Base-by-base conservation (phyloP, 2,113 vertebrate genomes). In the Naja naja region DNA sequence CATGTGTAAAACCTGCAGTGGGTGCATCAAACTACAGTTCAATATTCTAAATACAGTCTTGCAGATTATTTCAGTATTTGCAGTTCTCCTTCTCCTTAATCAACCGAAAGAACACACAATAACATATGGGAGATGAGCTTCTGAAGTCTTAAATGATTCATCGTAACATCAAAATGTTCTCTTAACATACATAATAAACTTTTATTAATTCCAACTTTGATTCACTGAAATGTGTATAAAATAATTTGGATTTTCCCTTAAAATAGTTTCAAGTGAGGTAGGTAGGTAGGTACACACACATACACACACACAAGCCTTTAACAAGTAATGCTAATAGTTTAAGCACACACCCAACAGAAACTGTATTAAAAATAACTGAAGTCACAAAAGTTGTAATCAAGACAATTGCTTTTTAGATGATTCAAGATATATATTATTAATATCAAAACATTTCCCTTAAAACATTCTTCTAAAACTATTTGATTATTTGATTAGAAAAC, bases 401-500 rank as follows among this genome's bases (percentile, higher is more conserved):
- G 45, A 5, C 52, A 22, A 58, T 18, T 85, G 23, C 52, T 74
- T 81, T 74, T 85, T 30, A 89, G 11, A 60, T 14, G 20, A 53
- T 14, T 89, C 54, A 86, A 58, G 45, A 39, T 3, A 87, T 3
- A 87, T 39, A 64, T 14, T 89, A 86, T 14, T 81, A 87, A 54
- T 30, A 8, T 4, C 60, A 95, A 27, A 47, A 43, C 45, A 34
- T 12, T 60, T 54, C 27, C 86, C 94, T 89, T 23, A 43, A 30
- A 54, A 92, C 18, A n/a, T 91, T 91, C 85, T 95, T 90, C 88
- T 94, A 43, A 95, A 94, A 20, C 85, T 92, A 88, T 69, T 96
- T 96, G 93, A 96, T 93, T 91, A 88, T 81, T 96, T 96, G 93
- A 96, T 93, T 94, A 94, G 96, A 69, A 94, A 94, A 45, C 86